Percentiles rank a stretch among this genome's conserved stretches.
Evolutionary conservation across 2,797 vertebrate genomes (phyloP).

Genomic region (Chrysolophus pictus): DNA sequence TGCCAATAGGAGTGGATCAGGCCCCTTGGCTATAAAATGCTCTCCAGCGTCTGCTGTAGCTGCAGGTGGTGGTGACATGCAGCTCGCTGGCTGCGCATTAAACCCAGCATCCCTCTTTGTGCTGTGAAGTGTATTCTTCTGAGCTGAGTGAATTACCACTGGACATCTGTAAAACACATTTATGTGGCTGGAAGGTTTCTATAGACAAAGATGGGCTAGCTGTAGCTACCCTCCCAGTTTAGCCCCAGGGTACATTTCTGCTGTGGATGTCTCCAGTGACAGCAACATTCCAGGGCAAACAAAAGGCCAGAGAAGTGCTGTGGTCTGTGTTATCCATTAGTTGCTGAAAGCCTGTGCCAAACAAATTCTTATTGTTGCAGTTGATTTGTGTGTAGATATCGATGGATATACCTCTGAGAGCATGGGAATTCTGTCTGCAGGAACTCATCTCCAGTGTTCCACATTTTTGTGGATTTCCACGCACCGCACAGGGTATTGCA

Average conservation of each 20-base stretch:
- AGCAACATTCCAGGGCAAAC: conserved; percentile 58
- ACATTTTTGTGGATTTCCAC: neutral
- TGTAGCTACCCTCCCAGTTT: conserved; percentile 53
- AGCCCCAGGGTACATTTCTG: conserved; percentile 43
- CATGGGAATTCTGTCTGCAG: conserved; percentile 1
- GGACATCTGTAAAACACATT: conserved; percentile 75
- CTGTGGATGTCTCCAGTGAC: conserved; percentile 56
- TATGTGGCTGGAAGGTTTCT: conserved; percentile 61
- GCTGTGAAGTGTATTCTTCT: conserved; percentile 43
- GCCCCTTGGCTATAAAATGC: neutral
- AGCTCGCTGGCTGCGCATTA: conserved; percentile 8
- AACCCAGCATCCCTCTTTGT: conserved; percentile 27
- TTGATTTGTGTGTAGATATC: conserved; percentile 62
- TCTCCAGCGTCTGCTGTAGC: conserved; percentile 17
- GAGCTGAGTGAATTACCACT: conserved; percentile 49
- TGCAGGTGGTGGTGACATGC: conserved; percentile 45
- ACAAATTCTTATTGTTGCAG: conserved; percentile 52
- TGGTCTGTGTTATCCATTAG: conserved; percentile 72
- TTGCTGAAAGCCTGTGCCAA: conserved; percentile 61
- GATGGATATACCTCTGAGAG: conserved; percentile 37
- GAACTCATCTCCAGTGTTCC: neutral
- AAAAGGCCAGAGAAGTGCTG: conserved; percentile 59
- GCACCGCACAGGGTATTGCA: neutral
- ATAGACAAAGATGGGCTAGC: conserved; percentile 61
- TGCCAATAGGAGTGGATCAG: neutral